phyloP scores from a whole-genome alignment of 2,113 vertebrate genomes.

The Sminthopsis crassicaudata region DNA sequence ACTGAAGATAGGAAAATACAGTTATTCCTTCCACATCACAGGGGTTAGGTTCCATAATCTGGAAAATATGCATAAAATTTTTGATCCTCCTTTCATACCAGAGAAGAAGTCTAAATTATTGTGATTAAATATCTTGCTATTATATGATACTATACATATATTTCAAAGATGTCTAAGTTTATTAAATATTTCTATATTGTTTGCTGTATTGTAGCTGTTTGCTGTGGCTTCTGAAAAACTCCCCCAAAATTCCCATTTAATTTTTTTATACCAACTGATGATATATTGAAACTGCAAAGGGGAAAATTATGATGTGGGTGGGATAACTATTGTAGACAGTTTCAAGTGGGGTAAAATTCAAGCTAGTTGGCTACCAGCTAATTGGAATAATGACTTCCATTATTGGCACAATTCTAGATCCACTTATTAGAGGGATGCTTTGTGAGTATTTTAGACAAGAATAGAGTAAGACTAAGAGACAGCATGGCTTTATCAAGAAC shows the following conservation, averaged over 20 bases:
- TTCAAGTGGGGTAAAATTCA: neutral
- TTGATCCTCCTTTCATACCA: neutral
- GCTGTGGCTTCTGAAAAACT: neutral
- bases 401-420: neutral
- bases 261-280: neutral
- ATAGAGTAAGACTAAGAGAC: neutral
- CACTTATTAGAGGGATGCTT: neutral
- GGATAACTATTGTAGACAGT: neutral
- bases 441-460: neutral
- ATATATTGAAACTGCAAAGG: neutral
- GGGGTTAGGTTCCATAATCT: neutral
- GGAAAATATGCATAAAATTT: neutral
- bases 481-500: neutral
- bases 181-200: neutral
- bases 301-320: neutral
- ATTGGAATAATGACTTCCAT: neutral
- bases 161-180: neutral
- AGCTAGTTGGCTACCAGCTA: neutral
- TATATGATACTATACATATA: neutral
- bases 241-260: neutral
- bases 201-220: neutral
- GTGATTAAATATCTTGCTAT: neutral
- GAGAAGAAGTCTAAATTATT: neutral
- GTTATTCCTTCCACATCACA: neutral
- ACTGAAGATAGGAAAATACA: neutral